These are phyloP conservation scores for Lordiphosa collinella DNA, from an alignment of 1,140 invertebrate species.

Conservation along the genomic window DNA sequence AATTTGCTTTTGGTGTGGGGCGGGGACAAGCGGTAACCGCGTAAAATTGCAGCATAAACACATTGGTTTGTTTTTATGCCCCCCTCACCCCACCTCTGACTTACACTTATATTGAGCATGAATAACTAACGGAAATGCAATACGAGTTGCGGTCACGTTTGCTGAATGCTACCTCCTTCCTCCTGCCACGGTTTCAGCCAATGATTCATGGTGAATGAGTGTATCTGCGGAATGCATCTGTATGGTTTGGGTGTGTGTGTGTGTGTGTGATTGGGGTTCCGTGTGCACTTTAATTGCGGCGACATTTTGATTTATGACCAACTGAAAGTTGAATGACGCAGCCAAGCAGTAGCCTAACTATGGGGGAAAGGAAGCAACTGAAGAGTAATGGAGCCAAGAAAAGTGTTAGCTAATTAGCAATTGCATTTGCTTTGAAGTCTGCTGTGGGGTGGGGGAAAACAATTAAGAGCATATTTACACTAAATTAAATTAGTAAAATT, in stretches of 20 bases:
- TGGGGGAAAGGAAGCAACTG: not conserved
- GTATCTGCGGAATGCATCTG: not conserved
- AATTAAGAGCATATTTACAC: too few relatives aligned
- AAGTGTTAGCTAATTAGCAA: not conserved
- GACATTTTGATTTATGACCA: conserved; percentile 64
- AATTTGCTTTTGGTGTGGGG: conserved; percentile 5
- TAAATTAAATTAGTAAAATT: too few relatives aligned
- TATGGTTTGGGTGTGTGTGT: too few relatives aligned
- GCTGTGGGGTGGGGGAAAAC: too few relatives aligned
- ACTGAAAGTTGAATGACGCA: conserved; percentile 26
- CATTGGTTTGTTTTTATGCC: conserved; percentile 25
- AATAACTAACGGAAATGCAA: conserved; percentile 66
- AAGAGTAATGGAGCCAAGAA: not conserved
- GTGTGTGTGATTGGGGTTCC: not conserved
- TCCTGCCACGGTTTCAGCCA: not conserved
- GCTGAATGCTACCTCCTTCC: conserved; percentile 9
- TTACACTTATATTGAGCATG: conserved; percentile 55
- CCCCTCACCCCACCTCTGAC: not conserved
- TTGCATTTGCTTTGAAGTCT: too few relatives aligned
- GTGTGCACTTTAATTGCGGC: conserved; percentile 45
- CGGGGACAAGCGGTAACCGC: conserved; percentile 19
- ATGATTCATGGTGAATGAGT: conserved; percentile 21
- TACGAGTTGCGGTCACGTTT: conserved; percentile 38
- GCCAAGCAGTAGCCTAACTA: not conserved
- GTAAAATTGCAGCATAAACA: conserved; percentile 56